Evolutionary conservation across 2,113 vertebrate species (phyloP), one percentile per base, ranked within the genome.

Genomic region (Progne subis): DNA sequence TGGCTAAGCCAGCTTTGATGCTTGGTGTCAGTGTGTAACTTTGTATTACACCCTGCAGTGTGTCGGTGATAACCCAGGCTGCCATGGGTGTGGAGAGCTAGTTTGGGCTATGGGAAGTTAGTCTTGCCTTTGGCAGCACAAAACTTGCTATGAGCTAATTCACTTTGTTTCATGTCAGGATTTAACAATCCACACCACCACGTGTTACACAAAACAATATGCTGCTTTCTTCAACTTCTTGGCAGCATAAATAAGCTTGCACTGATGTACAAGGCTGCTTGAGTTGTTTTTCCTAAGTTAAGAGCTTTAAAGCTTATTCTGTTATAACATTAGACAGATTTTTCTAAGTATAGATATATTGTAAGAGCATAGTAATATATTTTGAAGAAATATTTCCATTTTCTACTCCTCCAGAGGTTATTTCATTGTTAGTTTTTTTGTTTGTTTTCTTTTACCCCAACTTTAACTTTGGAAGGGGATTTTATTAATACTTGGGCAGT

Each of bases 181-280:
- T 91, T 92, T 89, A 89, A 91, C 83, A 91, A 90, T 91, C 77
- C 61, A 34, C 69, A 82, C 13, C 81, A 79, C 83, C 83, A 87
- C 83, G 77, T 81, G 93, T 95, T 89, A 91, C 60, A 49, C 70
- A 29, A 88, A 94, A 96, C 86, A 95, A 50, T 91, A 89, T 92
- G 91, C 72, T 94, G 57, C 83, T 95, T 89, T 87, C 80, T 94
- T 96, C 81, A 59, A 44, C 69, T 84, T 89, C 71, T 95, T 96
- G 89, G 88, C 92, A 89, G 70, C 49, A 79, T 92, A 94, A 94
- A 70, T 91, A 89, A 79, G 49, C 49, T 88, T 64, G 41, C n/a
- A 37, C 17, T 94, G 53, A 92, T 89, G 49, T 88, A 70, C 18
- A 29, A 56, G 64, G 43, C 77, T 86, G 76, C 68, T 56, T 5